Evolutionary conservation across 2,113 vertebrate genomes (phyloP).

Genomic region (Anseranas semipalmata): DNA sequence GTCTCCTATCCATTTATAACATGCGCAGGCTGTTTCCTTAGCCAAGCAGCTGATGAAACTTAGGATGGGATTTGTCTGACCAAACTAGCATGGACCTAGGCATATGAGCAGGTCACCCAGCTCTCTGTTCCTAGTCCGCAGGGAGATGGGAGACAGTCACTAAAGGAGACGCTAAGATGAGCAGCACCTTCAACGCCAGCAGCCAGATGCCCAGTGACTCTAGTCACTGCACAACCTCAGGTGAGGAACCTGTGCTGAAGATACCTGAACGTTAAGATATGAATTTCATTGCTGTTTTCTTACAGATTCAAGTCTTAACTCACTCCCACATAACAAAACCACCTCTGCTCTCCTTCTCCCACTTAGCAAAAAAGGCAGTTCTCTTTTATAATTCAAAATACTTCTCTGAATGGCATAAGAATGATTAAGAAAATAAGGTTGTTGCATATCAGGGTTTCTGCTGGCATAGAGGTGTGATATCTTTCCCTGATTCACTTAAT

Average conservation of each 20-base stretch:
- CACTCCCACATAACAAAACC: neutral
- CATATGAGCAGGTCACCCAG: neutral
- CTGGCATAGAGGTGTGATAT: neutral
- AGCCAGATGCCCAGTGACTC: too few relatives aligned
- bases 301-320: neutral
- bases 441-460: neutral
- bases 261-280: neutral
- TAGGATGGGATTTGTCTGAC: neutral
- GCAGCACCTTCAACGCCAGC: too few relatives aligned
- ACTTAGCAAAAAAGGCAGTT: neutral
- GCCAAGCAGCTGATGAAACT: neutral
- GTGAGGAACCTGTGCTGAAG: neutral
- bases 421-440: neutral
- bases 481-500: neutral
- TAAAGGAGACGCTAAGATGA: too few relatives aligned
- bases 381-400: neutral
- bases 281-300: neutral
- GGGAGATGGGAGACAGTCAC: too few relatives aligned
- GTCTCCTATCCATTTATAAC: neutral
- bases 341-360: neutral
- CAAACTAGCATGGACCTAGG: neutral
- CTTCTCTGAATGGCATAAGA: neutral
- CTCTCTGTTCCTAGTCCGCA: neutral
- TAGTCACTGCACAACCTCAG: too few relatives aligned
- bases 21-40: neutral